Base-by-base conservation (phyloP, 2,888 invertebrate species). In the Oscheius onirici region DNA sequence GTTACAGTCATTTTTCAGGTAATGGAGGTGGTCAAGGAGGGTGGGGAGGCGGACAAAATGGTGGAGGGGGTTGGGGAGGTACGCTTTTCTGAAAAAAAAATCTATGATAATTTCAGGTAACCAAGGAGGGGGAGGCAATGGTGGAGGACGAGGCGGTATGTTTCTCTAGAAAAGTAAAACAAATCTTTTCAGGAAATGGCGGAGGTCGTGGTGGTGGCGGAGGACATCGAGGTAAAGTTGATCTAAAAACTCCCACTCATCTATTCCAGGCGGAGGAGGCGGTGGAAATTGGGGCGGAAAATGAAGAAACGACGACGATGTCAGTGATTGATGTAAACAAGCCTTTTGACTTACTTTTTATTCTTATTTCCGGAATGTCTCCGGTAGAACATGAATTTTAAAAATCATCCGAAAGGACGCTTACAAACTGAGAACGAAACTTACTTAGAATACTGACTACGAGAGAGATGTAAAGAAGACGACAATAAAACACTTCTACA, bases 401-500 rank as follows among this genome's bases (percentile, higher is more conserved):
- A 58, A 55, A 55, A 55, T 11, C 55, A 58, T 58, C 24, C 41
- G n/a, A 58, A 58, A 41, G 40, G 22, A 58, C 20, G 58, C 40
- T 41, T 41, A 41, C 58, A 58, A 58, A 58, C 20, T 58, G 41
- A 41, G 58, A 58, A 58, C 17, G n/a, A n/a, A n/a, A 58, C 40
- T 58, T 40, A 58, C 22, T 17, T 17, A 43, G 41, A 58, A 58
- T 58, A 58, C 43, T 58, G 41, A 52, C 40, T 58, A 20, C 58
- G 17, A n/a, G 24, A n/a, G 40, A 17, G 58, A 58, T 43, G 22
- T 20, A 58, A 20, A 40, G 22, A 11, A 41, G 41, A 40, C n/a
- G 40, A 40, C n/a, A n/a, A 17, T 58, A 58, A 58, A 58, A 58
- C 55, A 55, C 34, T 55, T 24, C 58, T 58, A 58, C 52, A 52